These are phyloP conservation scores for Myopa tessellatipennis DNA, from an alignment of 2,888 invertebrate genomes.

Conservation along the genomic window DNA sequence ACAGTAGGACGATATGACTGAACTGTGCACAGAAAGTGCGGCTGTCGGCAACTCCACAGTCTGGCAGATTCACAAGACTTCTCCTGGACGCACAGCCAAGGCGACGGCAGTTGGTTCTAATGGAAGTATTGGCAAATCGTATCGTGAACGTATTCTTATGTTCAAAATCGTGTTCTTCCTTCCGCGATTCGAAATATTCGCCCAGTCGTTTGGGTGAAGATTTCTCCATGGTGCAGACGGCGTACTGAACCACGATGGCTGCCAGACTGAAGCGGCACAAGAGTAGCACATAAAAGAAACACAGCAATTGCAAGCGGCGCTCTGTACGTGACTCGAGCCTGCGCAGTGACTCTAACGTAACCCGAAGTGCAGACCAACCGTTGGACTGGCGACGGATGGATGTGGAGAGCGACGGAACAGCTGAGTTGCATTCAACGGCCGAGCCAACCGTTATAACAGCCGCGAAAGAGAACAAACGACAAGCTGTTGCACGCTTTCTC, in stretches of 20 bases:
- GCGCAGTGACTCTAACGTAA: background rate
- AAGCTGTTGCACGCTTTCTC: no score
- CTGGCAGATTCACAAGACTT: background rate
- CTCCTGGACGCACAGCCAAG: no score
- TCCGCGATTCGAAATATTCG: background rate
- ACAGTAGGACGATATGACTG: background rate
- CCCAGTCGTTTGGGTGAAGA: background rate
- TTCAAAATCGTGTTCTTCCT: no score
- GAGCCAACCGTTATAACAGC: background rate
- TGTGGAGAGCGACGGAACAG: background rate
- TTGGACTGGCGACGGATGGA: background rate
- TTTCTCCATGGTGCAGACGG: constrained; percentile 2
- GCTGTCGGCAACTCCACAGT: background rate
- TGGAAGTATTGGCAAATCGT: no score
- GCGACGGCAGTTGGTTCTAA: no score
- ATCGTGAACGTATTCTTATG: no score
- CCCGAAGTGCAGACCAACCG: background rate
- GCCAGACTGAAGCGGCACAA: background rate
- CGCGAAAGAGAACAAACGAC: background rate
- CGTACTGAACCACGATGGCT: background rate
- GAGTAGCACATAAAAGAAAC: constrained; percentile 8
- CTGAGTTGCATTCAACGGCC: background rate
- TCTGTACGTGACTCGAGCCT: constrained; percentile 8
- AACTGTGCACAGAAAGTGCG: background rate
- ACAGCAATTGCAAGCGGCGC: background rate